These are phyloP conservation scores for Sarcophaga caerulescens DNA, from an alignment of 2,888 invertebrate species.

Conservation along the genomic window DNA sequence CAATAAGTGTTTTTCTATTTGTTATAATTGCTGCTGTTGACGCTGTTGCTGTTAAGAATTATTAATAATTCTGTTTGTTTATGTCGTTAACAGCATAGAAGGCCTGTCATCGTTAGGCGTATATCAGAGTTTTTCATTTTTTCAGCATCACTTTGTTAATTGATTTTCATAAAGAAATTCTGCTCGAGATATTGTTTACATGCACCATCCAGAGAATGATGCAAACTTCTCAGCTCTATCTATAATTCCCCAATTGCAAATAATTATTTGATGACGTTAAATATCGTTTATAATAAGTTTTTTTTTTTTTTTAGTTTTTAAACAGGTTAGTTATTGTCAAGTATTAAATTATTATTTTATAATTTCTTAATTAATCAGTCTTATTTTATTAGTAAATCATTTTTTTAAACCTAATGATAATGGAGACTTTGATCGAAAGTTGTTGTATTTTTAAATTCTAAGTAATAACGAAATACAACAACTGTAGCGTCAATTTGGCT, in stretches of 20 bases:
- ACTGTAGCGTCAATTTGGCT: not conserved
- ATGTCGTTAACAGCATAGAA: conserved; percentile 18
- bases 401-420: not conserved
- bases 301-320: too few species aligned
- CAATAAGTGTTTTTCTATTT: conserved; percentile 7
- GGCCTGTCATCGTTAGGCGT: conserved; percentile 3
- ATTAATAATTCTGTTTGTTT: conserved; percentile 31
- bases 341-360: not conserved
- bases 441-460: not conserved
- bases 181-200: too few species aligned
- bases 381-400: not conserved
- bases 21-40: too few species aligned
- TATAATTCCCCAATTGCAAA: too few species aligned
- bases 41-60: not conserved
- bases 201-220: too few species aligned
- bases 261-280: too few species aligned
- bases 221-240: too few species aligned
- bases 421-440: not conserved
- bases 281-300: too few species aligned
- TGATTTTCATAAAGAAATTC: too few species aligned
- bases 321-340: too few species aligned
- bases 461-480: not conserved
- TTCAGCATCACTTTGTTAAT: too few species aligned
- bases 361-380: not conserved
- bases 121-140: not conserved